These are phyloP conservation scores for Bombus balteatus DNA, from an alignment of 1,140 invertebrate genomes.

Conservation along the genomic window DNA sequence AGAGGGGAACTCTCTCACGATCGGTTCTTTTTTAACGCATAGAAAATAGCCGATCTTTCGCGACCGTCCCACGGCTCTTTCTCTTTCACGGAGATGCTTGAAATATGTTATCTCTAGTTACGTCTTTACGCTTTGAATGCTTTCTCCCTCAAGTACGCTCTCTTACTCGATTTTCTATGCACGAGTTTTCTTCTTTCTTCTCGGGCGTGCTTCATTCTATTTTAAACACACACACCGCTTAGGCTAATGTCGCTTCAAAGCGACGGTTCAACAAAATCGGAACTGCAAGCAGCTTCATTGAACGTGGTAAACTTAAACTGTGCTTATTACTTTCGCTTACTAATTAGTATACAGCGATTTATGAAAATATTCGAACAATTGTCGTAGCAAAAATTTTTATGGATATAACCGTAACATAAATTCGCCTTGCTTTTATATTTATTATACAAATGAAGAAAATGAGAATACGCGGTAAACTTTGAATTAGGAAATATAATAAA, in stretches of 20 bases:
- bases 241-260: slow-evolving; percentile 13
- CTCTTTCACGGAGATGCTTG: slow-evolving; percentile 2
- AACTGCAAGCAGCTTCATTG: neutral
- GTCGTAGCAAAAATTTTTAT: too few species aligned
- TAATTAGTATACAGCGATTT: neutral
- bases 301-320: neutral
- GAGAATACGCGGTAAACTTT: too few species aligned
- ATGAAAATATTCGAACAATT: neutral
- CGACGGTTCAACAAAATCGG: neutral
- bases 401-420: too few species aligned
- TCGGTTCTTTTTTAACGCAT: slow-evolving; percentile 15
- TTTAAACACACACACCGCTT: slow-evolving; percentile 24
- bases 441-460: too few species aligned
- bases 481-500: too few species aligned
- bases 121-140: slow-evolving; percentile 29
- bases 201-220: neutral
- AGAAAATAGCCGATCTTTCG: slow-evolving; percentile 20
- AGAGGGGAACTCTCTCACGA: slow-evolving; percentile 9
- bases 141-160: slow-evolving; percentile 30
- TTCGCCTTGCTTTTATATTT: too few species aligned
- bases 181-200: neutral
- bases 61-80: slow-evolving; percentile 13
- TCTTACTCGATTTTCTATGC: slow-evolving; percentile 13
- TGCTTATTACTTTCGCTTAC: neutral
- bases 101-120: slow-evolving; percentile 32